Evolutionary conservation across 2,888 invertebrate genomes (phyloP).

Genomic region (Eilema griseolum): DNA sequence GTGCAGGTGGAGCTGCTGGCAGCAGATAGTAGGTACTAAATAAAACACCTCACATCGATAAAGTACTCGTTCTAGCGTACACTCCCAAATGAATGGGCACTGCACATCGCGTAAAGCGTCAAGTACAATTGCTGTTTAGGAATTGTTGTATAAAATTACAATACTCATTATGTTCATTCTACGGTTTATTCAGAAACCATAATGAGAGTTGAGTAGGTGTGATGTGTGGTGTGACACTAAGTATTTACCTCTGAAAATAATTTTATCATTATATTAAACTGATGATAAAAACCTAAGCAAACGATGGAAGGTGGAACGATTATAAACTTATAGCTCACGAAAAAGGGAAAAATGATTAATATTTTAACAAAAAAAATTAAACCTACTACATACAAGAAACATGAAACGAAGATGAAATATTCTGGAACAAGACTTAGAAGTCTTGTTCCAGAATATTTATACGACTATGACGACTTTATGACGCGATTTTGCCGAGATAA

Average conservation of each 20-base stretch:
- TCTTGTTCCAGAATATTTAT: too few species aligned
- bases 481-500: conserved; percentile 22
- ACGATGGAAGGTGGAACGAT: too few species aligned
- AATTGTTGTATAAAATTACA: background rate
- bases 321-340: too few species aligned
- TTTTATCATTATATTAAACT: too few species aligned
- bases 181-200: background rate
- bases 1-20: background rate
- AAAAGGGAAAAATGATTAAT: too few species aligned
- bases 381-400: too few species aligned
- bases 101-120: background rate
- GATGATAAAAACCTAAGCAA: too few species aligned
- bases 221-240: background rate
- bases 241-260: background rate
- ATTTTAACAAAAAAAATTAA: too few species aligned
- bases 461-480: conserved; percentile 34
- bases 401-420: conserved; percentile 25
- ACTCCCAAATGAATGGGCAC: background rate
- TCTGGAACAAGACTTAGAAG: conserved; percentile 18
- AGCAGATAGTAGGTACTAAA: too few species aligned
- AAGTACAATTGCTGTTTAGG: background rate
- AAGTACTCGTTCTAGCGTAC: background rate
- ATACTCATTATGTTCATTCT: background rate
- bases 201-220: background rate
- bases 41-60: background rate